phyloP scores from a whole-genome alignment of 2,888 invertebrate genomes.

The Balanococcus diminutus region DNA sequence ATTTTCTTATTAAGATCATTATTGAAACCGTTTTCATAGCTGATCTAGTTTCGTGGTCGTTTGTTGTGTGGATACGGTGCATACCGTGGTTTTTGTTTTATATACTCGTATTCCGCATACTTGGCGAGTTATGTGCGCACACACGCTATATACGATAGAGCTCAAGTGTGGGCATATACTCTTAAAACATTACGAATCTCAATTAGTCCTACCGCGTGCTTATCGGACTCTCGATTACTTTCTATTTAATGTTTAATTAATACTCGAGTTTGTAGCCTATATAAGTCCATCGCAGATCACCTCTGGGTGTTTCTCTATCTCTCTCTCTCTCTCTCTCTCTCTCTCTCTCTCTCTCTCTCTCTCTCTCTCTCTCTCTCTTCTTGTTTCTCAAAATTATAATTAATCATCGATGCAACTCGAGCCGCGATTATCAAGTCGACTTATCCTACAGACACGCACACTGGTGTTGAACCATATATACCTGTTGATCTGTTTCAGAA shows the following conservation, averaged over 20 bases:
- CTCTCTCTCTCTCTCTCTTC: constrained; percentile 62
- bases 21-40: constrained; percentile 48
- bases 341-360: constrained; percentile 64
- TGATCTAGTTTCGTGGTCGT: constrained; percentile 47
- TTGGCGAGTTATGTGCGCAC: not conserved
- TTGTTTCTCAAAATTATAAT: too few relatives aligned
- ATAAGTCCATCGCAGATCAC: not conserved
- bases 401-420: too few relatives aligned
- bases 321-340: not conserved
- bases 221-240: constrained; percentile 46
- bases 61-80: not conserved
- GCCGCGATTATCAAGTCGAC: too few relatives aligned
- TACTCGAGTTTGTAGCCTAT: not conserved
- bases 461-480: constrained; percentile 68
- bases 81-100: too few relatives aligned
- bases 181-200: constrained; percentile 37
- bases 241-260: constrained; percentile 53
- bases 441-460: too few relatives aligned
- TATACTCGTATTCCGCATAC: constrained; percentile 1
- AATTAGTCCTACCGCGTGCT: constrained; percentile 36
- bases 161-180: not conserved
- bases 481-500: constrained; percentile 80
- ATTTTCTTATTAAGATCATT: constrained; percentile 10
- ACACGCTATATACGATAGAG: not conserved
- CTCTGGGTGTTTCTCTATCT: not conserved